phyloP scores from a whole-genome alignment of 2,888 invertebrate species.

The Acleris laterana region DNA sequence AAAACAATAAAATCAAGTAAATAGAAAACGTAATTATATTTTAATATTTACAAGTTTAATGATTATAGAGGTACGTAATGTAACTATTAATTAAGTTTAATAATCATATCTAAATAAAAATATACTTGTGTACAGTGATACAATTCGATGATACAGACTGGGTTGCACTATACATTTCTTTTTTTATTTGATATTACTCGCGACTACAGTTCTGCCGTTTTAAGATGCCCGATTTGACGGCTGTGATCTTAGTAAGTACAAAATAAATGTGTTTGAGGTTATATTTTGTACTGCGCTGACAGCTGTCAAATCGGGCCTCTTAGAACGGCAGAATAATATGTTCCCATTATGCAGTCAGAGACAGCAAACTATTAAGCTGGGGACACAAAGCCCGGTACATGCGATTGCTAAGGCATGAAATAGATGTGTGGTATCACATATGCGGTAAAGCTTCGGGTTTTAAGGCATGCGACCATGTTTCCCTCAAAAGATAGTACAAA shows the following conservation, averaged over 20 bases:
- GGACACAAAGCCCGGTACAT: background rate
- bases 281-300: too few relatives aligned
- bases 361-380: background rate
- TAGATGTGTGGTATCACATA: too few relatives aligned
- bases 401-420: too few relatives aligned
- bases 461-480: too few relatives aligned
- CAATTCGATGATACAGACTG: conserved; percentile 29
- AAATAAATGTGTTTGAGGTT: too few relatives aligned
- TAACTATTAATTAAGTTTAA: conserved; percentile 24
- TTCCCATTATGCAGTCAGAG: background rate
- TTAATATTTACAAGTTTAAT: conserved; percentile 37
- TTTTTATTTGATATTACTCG: background rate
- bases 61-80: conserved; percentile 34
- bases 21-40: conserved; percentile 40
- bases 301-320: too few relatives aligned
- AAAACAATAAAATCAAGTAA: background rate
- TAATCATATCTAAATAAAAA: conserved; percentile 35
- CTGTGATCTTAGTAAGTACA: too few relatives aligned
- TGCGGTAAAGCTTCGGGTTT: too few relatives aligned
- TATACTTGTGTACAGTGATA: conserved; percentile 27
- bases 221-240: too few relatives aligned
- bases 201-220: too few relatives aligned
- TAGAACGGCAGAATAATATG: too few relatives aligned
- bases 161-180: conserved; percentile 3
- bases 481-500: too few relatives aligned